Conservation (phyloP, 2,113 vertebrate species). For the Dasyprocta punctata region DNA sequence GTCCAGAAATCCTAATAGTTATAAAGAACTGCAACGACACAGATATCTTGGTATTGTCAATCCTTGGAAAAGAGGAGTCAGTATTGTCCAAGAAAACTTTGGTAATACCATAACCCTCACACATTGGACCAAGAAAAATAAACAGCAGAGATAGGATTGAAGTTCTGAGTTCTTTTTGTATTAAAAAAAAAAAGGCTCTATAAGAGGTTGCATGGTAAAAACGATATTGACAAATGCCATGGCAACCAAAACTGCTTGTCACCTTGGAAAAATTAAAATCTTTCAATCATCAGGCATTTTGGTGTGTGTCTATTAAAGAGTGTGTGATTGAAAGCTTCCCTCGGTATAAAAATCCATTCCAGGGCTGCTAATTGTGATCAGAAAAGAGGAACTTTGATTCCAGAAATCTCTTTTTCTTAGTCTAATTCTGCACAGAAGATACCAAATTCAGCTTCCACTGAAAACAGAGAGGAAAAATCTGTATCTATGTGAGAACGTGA, state of each 20-base stretch:
- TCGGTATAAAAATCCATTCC: conserved; percentile 44
- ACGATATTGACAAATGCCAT: conserved; percentile 64
- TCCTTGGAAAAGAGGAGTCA: not conserved
- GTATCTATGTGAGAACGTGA: not conserved
- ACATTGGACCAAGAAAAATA: not conserved
- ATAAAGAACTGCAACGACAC: conserved; percentile 63
- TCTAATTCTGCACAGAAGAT: conserved; percentile 21
- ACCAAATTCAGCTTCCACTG: not conserved
- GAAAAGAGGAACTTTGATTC: not conserved
- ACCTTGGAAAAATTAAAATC: conserved; percentile 61
- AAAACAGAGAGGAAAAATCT: not conserved
- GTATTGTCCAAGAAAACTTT: conserved; percentile 8
- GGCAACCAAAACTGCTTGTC: conserved; percentile 62
- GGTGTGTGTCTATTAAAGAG: not conserved
- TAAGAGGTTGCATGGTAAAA: conserved; percentile 29
- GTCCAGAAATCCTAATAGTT: conserved; percentile 54
- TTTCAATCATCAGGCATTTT: conserved; percentile 4
- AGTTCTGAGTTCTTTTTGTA: conserved; percentile 49
- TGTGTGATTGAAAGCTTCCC: conserved; percentile 12
- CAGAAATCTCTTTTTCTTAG: not conserved
- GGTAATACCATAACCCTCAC: conserved; percentile 14
- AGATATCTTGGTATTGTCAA: conserved; percentile 51
- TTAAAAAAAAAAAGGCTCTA: conserved; percentile 29
- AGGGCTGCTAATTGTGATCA: not conserved
- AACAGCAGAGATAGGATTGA: not conserved